Evolutionary conservation across 2,113 vertebrate species (phyloP).

Genomic region (Thomomys bottae): DNA sequence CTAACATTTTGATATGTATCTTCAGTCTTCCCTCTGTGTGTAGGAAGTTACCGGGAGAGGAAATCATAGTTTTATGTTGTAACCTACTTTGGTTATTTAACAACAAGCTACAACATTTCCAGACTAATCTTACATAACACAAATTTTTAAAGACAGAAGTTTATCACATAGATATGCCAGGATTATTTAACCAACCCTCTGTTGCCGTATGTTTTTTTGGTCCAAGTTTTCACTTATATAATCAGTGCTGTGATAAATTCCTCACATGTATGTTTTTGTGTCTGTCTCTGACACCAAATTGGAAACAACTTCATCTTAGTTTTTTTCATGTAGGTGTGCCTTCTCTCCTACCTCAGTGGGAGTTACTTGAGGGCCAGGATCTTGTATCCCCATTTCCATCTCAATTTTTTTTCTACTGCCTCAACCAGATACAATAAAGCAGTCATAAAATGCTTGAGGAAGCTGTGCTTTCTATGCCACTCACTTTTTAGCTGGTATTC

Average conservation of each 20-base stretch:
- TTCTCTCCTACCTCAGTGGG: not conserved
- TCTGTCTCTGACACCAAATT: not conserved
- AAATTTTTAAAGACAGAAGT: conserved; percentile 23
- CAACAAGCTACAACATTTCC: not conserved
- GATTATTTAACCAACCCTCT: not conserved
- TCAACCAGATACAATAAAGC: not conserved
- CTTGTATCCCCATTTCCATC: not conserved
- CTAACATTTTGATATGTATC: not conserved
- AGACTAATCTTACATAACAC: not conserved
- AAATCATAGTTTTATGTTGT: not conserved
- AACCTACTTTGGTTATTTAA: conserved; percentile 12
- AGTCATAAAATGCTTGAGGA: not conserved
- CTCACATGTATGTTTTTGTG: not conserved
- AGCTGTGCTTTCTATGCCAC: not conserved
- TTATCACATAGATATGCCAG: not conserved
- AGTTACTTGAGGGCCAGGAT: not conserved
- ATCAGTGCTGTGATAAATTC: conserved; percentile 5
- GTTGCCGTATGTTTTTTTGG: not conserved
- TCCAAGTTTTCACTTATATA: conserved; percentile 13
- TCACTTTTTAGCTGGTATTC: not conserved
- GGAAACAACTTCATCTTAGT: not conserved
- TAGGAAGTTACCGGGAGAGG: not conserved
- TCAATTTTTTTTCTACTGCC: not conserved
- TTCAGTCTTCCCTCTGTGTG: conserved; percentile 30
- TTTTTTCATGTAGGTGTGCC: not conserved